Percentiles rank a stretch among this genome's conserved stretches.
Evolutionary conservation across 2,797 vertebrate species (phyloP).

Genomic region (Myotis myotis): DNA sequence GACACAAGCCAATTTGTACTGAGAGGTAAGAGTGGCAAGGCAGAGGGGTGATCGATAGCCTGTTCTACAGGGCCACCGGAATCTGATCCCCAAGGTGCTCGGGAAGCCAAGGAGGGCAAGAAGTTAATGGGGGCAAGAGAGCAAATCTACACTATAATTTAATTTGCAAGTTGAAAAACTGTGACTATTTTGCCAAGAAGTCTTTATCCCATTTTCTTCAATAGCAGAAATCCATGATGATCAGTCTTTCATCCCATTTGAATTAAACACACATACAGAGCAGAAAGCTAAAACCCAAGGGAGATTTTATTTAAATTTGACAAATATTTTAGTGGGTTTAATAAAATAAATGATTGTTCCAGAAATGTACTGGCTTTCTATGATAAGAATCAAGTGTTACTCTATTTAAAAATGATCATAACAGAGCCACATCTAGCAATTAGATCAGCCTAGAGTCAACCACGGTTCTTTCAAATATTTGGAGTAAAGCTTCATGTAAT

Average conservation of each 20-base stretch:
- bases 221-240: conserved; percentile 52
- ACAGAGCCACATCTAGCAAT: not conserved
- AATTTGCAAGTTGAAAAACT: conserved; percentile 73
- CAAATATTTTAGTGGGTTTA: conserved; percentile 49
- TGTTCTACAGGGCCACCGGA: conserved; percentile 37
- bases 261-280: conserved; percentile 56
- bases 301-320: conserved; percentile 50
- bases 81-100: conserved; percentile 9
- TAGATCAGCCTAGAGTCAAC: conserved; percentile 26
- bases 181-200: conserved; percentile 66
- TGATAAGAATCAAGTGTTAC: not conserved
- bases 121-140: conserved; percentile 72
- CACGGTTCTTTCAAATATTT: conserved; percentile 13
- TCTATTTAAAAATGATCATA: conserved; percentile 26
- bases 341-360: conserved; percentile 40
- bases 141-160: conserved; percentile 71
- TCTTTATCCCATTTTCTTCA: conserved; percentile 56
- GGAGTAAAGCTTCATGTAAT: not conserved
- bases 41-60: conserved; percentile 59
- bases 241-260: conserved; percentile 57
- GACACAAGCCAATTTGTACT: conserved; percentile 58
- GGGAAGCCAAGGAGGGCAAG: conserved; percentile 56
- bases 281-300: conserved; percentile 6
- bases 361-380: conserved; percentile 1
- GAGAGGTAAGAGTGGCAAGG: conserved; percentile 30